Base-by-base conservation (phyloP, 2,113 vertebrate genomes). In the Telmatochromis sp. region DNA sequence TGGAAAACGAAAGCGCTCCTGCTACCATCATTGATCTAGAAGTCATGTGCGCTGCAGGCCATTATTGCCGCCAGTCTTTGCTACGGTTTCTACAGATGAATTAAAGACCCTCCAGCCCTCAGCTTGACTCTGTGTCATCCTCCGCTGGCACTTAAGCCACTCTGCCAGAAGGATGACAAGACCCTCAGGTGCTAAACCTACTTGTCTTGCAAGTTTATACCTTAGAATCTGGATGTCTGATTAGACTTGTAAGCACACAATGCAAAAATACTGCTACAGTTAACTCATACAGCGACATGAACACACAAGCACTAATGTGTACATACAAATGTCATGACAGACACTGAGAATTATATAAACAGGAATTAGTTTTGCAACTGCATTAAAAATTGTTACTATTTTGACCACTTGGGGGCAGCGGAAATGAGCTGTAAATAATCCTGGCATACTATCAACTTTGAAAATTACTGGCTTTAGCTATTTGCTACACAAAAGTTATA, bases 141-240 rank as follows among this genome's bases (percentile, higher is more conserved):
- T 82, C 63, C 23, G 3, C 81, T 51, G 75, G 83, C 5, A 17
- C 86, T 73, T 42, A 58, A 51, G 40, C 68, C 58, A 82, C 80
- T 81, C 68, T 84, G 85, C 87, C 83, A 55, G 53, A 70, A 58
- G 88, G 84, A 80, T 86, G 51, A 92, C 84, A 47, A 81, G 42
- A 85, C 42, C 81, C 57, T 60, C 12, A 57, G 82, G 45, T 83
- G 54, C 60, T 89, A 42, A 68, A 63, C 75, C 35, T 85, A 83
- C 73, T 45, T 68, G 10, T 63, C 13, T 79, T 80, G 40, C 10
- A 79, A 70, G 80, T 75, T 35, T 84, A 13, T 17, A 35, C 78
- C n/a, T 82, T 19, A n/a, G 3, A 47, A 9, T 70, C 40, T 23
- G 33, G 12, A 31, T 75, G 84, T 28, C 28, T 78, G 54, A 81